Percentiles rank a stretch among this genome's conserved stretches.
Conservation (phyloP, 2,797 vertebrate genomes). For the Chaetophractus vellerosus region DNA sequence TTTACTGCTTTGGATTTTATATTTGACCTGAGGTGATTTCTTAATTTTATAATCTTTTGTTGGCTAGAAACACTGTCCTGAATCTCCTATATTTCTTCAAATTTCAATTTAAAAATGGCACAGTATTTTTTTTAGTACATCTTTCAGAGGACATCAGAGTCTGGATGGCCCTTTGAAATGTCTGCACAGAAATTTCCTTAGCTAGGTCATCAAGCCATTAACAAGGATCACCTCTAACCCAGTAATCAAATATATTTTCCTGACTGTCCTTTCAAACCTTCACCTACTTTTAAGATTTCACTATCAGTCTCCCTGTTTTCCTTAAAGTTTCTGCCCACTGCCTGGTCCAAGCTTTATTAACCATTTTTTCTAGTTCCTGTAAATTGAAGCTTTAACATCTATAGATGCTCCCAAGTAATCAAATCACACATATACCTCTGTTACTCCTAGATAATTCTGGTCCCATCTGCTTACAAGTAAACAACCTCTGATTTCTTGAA, state of each 20-base stretch:
- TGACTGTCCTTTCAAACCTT: not conserved
- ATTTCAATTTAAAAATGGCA: slow-evolving; percentile 21
- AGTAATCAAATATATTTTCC: not conserved
- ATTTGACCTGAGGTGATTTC: not conserved
- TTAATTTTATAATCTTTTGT: not conserved
- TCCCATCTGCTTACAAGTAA: no score
- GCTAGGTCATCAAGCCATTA: not conserved
- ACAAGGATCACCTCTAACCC: not conserved
- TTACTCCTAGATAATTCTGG: no score
- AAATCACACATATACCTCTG: no score
- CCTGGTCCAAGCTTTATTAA: not conserved
- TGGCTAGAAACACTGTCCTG: not conserved
- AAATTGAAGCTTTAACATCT: no score
- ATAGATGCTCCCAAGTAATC: no score
- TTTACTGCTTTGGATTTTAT: no score
- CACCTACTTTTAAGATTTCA: not conserved
- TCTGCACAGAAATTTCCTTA: not conserved
- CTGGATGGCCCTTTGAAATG: not conserved
- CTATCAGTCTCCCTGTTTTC: not conserved
- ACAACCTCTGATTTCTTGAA: not conserved
- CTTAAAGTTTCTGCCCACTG: not conserved
- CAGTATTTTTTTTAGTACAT: not conserved
- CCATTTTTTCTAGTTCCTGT: no score
- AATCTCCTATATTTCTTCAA: not conserved
- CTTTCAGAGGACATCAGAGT: not conserved